Evolutionary conservation across 1,140 invertebrate genomes (phyloP).

Genomic region (Sminthurides bifidus): DNA sequence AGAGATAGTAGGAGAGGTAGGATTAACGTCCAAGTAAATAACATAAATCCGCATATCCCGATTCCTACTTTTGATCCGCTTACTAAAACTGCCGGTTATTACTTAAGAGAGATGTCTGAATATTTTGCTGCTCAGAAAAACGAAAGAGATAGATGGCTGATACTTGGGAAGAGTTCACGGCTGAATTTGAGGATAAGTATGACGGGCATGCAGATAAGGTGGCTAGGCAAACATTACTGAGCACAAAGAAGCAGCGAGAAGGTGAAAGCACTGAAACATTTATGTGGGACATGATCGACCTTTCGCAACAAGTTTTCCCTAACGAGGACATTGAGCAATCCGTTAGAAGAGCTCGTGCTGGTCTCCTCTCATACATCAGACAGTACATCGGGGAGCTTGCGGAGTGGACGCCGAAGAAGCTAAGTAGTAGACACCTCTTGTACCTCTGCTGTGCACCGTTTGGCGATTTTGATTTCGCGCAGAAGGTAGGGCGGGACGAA

Average conservation of each 20-base stretch:
- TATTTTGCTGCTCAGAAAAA: not conserved
- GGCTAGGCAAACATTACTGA: too few relatives aligned
- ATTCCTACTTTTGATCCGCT: not conserved
- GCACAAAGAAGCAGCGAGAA: too few relatives aligned
- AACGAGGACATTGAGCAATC: not conserved
- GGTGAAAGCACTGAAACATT: not conserved
- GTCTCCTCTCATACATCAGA: not conserved
- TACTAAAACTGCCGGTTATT: not conserved
- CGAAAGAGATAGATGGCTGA: not conserved
- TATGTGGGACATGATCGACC: slow-evolving; percentile 7
- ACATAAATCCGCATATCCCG: too few relatives aligned
- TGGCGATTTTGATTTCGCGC: too few relatives aligned
- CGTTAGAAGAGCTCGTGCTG: not conserved
- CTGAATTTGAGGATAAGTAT: too few relatives aligned
- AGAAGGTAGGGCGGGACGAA: too few relatives aligned
- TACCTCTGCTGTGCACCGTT: too few relatives aligned
- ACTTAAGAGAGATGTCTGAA: not conserved
- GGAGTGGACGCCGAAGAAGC: not conserved
- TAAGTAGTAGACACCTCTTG: too few relatives aligned
- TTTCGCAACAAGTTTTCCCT: slow-evolving; percentile 5
- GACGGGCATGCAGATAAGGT: too few relatives aligned
- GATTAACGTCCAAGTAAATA: too few relatives aligned
- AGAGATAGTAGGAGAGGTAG: too few relatives aligned
- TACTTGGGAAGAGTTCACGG: not conserved
- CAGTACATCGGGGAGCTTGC: not conserved